These are phyloP conservation scores for Ochotona curzoniae DNA, from an alignment of 2,113 vertebrate species.

Conservation along the genomic window DNA sequence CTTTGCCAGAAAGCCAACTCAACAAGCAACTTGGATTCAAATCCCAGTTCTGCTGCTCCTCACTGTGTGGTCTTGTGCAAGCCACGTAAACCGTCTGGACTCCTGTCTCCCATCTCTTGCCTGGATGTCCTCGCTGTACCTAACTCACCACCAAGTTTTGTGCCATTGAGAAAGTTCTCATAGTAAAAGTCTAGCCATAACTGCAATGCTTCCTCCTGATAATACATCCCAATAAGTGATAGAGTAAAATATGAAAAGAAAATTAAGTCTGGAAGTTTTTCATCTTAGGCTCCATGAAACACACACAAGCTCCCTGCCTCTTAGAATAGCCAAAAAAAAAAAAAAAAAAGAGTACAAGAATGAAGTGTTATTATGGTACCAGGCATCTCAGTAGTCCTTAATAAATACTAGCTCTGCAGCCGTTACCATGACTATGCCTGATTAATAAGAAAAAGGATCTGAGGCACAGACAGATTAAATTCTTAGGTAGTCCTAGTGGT, in stretches of 20 bases:
- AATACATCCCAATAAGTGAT: not conserved
- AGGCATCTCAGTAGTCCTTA: not conserved
- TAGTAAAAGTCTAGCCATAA: not conserved
- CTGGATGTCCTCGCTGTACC: not conserved
- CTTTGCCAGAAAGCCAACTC: not conserved
- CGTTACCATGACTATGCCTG: not conserved
- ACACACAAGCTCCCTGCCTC: not conserved
- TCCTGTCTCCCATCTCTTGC: not conserved
- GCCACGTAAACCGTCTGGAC: not conserved
- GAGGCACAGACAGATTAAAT: not conserved
- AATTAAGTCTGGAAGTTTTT: not conserved
- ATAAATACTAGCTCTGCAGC: not conserved
- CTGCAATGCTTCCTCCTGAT: not conserved
- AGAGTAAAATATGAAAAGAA: slow-evolving; percentile 20
- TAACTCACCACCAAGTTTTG: not conserved
- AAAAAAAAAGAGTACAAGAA: not conserved
- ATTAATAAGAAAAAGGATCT: not conserved
- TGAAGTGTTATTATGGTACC: not conserved
- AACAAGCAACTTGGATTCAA: not conserved
- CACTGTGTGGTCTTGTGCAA: not conserved
- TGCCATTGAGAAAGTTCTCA: not conserved
- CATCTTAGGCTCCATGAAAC: not conserved
- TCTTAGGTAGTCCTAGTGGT: not conserved
- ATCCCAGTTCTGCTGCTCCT: not conserved
- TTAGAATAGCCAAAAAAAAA: not conserved